These are phyloP conservation scores for Cephus spinipes DNA, from an alignment of 2,888 invertebrate species.

Conservation along the genomic window DNA sequence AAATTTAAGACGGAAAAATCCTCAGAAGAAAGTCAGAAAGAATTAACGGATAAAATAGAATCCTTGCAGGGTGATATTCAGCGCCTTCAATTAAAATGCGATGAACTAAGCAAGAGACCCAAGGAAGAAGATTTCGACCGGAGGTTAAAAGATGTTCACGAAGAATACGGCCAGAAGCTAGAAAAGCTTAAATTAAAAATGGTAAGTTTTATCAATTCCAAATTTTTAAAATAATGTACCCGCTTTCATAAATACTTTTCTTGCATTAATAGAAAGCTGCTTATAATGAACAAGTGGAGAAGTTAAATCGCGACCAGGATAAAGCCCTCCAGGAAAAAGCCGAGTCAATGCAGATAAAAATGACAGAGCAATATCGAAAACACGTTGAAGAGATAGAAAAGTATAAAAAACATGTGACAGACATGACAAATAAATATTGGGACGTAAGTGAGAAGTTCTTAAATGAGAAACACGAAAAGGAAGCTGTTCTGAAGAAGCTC, in stretches of 20 bases:
- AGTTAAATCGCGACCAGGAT: constrained; percentile 70
- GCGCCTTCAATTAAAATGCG: constrained; percentile 38
- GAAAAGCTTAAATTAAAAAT: constrained; percentile 85
- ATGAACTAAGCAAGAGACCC: constrained; percentile 48
- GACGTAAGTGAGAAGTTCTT: constrained; percentile 73
- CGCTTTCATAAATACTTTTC: not conserved
- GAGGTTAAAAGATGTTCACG: constrained; percentile 70
- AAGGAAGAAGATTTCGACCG: constrained; percentile 44
- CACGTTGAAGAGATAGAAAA: constrained; percentile 63
- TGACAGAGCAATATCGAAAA: constrained; percentile 57
- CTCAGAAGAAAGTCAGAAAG: not conserved
- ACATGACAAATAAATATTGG: constrained; percentile 72
- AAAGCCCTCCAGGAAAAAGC: constrained; percentile 68
- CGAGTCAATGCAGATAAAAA: constrained; percentile 55
- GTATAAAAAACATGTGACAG: constrained; percentile 70
- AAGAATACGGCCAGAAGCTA: constrained; percentile 80
- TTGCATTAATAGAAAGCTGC: constrained; percentile 59
- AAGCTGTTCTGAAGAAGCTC: constrained; percentile 66
- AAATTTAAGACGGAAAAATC: constrained; percentile 33
- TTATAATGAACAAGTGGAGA: constrained; percentile 73
- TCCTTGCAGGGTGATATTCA: constrained; percentile 41
- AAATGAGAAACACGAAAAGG: constrained; percentile 71
- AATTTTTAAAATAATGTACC: not conserved
- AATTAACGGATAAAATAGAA: constrained; percentile 18
- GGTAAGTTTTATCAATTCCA: constrained; percentile 70